Base-by-base conservation (phyloP, 2,797 vertebrate genomes). In the Balearica regulorum region DNA sequence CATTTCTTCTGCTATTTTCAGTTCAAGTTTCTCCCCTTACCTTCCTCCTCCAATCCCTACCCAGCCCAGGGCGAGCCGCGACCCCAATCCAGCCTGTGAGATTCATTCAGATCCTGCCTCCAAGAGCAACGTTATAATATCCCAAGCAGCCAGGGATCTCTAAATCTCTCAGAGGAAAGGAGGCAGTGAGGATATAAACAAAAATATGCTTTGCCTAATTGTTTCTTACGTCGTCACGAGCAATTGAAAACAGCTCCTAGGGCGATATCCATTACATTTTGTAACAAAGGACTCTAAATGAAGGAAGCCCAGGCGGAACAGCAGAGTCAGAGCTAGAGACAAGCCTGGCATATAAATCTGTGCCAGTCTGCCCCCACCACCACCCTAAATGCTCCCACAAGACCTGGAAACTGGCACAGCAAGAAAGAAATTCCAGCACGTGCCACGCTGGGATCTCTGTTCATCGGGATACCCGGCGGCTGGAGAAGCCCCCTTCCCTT, bases 181-280 rank as follows among this genome's bases (percentile, higher is more conserved):
- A 94, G 69, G 89, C 65, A 72, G 87, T 25, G n/a, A 93, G 69
- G 92, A 89, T 93, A 97, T 96, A 97, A 97, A 96, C 96, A 97
- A 97, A 97, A 96, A 96, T 96, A 97, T 97, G 93, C 92, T 96
- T 97, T 97, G 96, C 97, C 97, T 97, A 97, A 97, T 96, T 97
- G 96, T 97, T 97, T 97, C 80, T 88, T 91, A 43, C 22, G 0
- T 94, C 22, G 62, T 97, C 96, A 96, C 51, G 76, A 94, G 94
- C 95, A 93, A 97, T 97, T 96, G 96, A 69, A 94, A 96, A 92
- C 15, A 4, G 76, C 87, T 97, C 96, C 95, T 93, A 97, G 95
- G 96, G 96, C 93, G 58, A 97, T 96, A 95, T 89, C 90, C 96
- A 97, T 97, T 91, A 92, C 84, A 93, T 75, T 92, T 91, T 10